Evolutionary conservation across 2,113 vertebrate genomes (phyloP), one percentile per base, ranked within the genome.

Genomic region (Corvus moneduloides): DNA sequence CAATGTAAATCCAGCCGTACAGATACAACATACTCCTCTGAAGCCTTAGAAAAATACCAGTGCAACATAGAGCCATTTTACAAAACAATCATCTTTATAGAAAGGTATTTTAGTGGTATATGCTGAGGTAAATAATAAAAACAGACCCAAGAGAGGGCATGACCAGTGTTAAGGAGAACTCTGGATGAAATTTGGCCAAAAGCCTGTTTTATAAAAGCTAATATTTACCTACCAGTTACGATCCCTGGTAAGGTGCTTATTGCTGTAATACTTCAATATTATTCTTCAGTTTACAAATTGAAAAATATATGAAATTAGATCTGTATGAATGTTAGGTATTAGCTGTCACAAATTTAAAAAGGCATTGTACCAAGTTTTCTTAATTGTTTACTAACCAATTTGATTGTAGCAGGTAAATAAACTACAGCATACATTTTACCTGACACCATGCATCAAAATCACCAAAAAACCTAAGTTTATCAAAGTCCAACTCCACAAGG

Each of bases 381-480:
- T 77, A 96, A 97, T 96, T 84, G 77, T 95, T 97, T 97, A 97
- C 92, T 97, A 96, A 90, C 88, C 90, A 95, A 96, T 97, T 95
- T 62, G 86, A 96, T 96, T 96, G 96, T 96, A 97, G 95, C 68
- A 96, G 92, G 92, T 96, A 96, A 91, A 96, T 81, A 85, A 91
- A 97, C 90, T 96, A 96, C 87, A 95, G 77, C 97, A 97, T 87
- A 93, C 94, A 96, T 88, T 93, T 96, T 94, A 88, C 94, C 96
- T 96, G 96, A 97, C 95, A 97, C 71, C 92, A 97, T 93, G 95
- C 96, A 97, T 97, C 96, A 97, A 98, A 98, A 97, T 97, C 94
- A 96, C 96, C 96, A 97, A 98, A 98, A 97, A 98, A 98, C 97
- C 84, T 95, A 93, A 83, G 95, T 97, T 98, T 98, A 98, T 98